Conservation (phyloP, 2,888 invertebrate genomes). For the Leptinotarsa juncta region DNA sequence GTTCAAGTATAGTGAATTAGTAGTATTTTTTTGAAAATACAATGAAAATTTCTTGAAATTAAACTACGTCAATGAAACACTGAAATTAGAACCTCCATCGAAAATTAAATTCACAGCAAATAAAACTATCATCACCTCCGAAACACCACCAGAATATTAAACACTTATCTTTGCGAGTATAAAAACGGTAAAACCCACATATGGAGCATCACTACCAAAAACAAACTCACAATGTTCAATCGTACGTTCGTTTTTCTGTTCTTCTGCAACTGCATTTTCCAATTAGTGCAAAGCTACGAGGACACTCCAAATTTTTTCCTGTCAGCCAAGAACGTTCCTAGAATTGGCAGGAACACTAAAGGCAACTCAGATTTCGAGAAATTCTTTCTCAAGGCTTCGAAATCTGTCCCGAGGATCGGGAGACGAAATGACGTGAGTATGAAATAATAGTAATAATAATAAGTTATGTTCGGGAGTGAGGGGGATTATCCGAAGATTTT, state of each 20-base stretch:
- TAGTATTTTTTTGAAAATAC: not conserved
- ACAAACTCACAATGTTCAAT: constrained; percentile 23
- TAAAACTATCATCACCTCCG: not conserved
- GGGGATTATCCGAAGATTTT: too few relatives aligned
- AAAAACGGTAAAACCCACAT: not conserved
- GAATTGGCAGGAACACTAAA: constrained; percentile 58
- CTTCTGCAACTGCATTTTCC: constrained; percentile 17
- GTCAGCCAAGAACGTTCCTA: constrained; percentile 62
- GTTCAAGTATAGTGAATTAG: not conserved
- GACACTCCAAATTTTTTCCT: constrained; percentile 53
- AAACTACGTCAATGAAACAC: not conserved
- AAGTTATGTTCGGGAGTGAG: too few relatives aligned
- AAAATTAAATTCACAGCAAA: not conserved
- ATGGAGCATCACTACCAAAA: not conserved
- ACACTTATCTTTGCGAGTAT: not conserved
- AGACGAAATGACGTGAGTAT: constrained; percentile 59
- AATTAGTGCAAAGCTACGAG: constrained; percentile 30
- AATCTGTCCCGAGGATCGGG: constrained; percentile 67
- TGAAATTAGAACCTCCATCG: not conserved
- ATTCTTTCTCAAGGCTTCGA: constrained; percentile 67
- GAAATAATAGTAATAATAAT: not conserved
- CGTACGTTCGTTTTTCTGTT: constrained; percentile 26
- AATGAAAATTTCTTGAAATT: not conserved
- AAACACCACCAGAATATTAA: constrained; percentile 4
- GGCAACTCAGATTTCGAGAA: constrained; percentile 64